Evolutionary conservation across 2,113 vertebrate species (phyloP).

Genomic region (Ctenomys sociabilis): DNA sequence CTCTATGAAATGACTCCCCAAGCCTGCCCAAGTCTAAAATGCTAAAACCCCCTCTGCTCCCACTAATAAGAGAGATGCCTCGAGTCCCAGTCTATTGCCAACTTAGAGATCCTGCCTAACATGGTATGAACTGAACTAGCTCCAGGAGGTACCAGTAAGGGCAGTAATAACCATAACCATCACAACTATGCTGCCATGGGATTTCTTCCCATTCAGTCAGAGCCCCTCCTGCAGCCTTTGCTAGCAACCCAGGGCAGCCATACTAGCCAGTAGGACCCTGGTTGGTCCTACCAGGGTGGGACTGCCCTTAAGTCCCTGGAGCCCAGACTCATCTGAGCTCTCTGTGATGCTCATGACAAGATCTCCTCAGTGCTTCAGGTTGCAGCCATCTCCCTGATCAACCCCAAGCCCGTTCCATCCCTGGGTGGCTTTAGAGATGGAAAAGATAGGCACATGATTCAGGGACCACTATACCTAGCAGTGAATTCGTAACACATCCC

Average conservation of each 20-base stretch:
- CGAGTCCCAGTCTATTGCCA: background rate
- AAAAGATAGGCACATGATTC: background rate
- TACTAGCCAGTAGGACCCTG: accelerated
- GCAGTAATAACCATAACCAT: background rate
- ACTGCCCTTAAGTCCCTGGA: background rate
- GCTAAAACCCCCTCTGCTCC: background rate
- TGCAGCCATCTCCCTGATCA: background rate
- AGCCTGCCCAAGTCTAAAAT: background rate
- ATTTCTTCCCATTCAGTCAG: background rate
- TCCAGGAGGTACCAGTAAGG: background rate
- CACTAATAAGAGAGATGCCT: background rate
- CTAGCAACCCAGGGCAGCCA: background rate
- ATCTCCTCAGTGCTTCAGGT: background rate
- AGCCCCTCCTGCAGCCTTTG: background rate
- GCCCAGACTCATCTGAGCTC: background rate
- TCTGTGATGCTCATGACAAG: background rate
- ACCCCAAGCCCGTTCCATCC: background rate
- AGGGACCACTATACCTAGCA: background rate
- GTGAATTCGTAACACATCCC: background rate
- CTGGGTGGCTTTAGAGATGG: background rate
- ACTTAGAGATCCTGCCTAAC: background rate
- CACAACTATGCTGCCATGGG: background rate
- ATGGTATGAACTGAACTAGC: background rate
- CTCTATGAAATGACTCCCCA: background rate
- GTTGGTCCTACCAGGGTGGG: background rate